Conservation (phyloP, 1,140 invertebrate species). For the Harlomillsia oculata region DNA sequence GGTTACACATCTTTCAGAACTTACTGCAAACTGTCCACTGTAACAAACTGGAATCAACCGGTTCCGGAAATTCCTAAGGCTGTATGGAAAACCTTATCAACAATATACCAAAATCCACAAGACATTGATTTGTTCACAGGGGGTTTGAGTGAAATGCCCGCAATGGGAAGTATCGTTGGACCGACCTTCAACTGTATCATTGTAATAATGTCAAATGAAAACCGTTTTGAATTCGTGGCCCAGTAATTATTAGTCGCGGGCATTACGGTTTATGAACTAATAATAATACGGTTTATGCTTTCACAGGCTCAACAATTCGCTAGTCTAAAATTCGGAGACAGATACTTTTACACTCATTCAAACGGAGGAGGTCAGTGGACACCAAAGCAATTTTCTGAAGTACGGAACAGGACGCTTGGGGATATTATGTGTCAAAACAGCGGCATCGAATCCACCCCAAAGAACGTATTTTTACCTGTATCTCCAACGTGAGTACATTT, state of each 20-base stretch:
- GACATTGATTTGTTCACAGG: constrained; percentile 51
- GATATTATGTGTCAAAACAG: constrained; percentile 35
- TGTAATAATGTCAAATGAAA: too few relatives aligned
- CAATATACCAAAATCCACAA: constrained; percentile 29
- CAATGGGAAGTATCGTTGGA: constrained; percentile 44
- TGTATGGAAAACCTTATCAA: constrained; percentile 39
- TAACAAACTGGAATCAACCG: constrained; percentile 44
- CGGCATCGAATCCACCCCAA: neutral
- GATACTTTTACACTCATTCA: constrained; percentile 40
- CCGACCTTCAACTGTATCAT: constrained; percentile 48
- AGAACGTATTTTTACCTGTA: neutral
- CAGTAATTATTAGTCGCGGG: too few relatives aligned
- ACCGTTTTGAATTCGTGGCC: too few relatives aligned
- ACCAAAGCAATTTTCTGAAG: constrained; percentile 7
- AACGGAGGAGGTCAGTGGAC: constrained; percentile 37
- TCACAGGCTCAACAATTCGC: constrained; percentile 38
- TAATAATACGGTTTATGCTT: too few relatives aligned
- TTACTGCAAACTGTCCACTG: constrained; percentile 49
- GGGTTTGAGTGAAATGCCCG: constrained; percentile 45
- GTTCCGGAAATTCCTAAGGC: constrained; percentile 8
- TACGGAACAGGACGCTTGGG: constrained; percentile 24
- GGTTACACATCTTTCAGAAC: too few relatives aligned
- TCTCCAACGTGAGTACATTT: constrained; percentile 1
- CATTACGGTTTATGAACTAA: too few relatives aligned
- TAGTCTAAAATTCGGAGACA: constrained; percentile 39